Evolutionary conservation across 2,888 invertebrate species (phyloP), one percentile per base, ranked within the genome.

Genomic region (Drosophila demipolita): DNA sequence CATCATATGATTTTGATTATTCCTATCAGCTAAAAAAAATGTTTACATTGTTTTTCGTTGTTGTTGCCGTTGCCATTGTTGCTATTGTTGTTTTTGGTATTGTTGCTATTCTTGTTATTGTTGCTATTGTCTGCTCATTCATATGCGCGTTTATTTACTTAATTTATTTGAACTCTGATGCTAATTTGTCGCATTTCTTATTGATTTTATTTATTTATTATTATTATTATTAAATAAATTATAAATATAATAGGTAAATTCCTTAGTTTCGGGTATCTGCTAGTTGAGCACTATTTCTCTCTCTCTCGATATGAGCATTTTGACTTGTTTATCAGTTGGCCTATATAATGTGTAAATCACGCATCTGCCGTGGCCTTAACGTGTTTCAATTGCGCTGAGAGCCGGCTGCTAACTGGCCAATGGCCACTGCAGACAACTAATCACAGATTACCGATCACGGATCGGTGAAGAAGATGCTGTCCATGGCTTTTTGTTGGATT

Each of bases 1-100:
- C 63, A 73, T 79, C 80, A 79, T 79, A 79, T 79, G 79, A 79
- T 79, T 79, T 79, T 73, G 67, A 80, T 79, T 79, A 79, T 66
- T 76, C 69, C 76, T 80, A 76, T 32, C 59, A 75, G 59, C 15
- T 26, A 12, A 38, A 62, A 67, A 23, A 78, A 69, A 74, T 78
- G 65, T 75, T 77, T 49, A 26, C 53, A 40, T 42, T 57, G n/a
- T 26, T 60, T 4, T 17, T 66, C 23, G 32, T 61, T 33, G n/a
- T 49, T 67, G 36, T 15, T 49, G 40, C 1, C 4, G 40, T 11
- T n/a, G 40, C 40, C 40, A 42, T 42, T 42, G 20, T 48, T 48
- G 48, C 42, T 7, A 20, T 36, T 61, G 33, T 40, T 62, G 33
- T 23, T 8, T 2, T 17, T 38, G 7, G 6, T 50, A 38, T 20